Evolutionary conservation across 2,797 vertebrate genomes (phyloP).

Genomic region (Manis crassicaudata): DNA sequence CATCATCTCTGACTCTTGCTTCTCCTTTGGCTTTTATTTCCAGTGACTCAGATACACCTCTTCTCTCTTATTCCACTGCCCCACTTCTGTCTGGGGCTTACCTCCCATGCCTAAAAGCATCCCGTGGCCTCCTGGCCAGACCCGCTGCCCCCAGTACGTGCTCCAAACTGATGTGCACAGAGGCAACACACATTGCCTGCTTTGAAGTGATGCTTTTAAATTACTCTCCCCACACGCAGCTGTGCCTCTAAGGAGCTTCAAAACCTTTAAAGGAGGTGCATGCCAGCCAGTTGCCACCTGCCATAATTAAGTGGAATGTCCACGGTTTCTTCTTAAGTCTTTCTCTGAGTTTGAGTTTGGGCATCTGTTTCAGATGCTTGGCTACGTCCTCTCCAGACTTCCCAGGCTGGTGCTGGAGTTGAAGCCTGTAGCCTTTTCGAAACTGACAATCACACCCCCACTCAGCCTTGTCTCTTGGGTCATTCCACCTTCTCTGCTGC

Average conservation of each 20-base stretch:
- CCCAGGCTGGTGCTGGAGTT: neutral
- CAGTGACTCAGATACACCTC: rapidly evolving
- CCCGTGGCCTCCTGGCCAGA: neutral
- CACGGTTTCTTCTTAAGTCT: neutral
- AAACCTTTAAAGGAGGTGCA: neutral
- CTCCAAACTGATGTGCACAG: neutral
- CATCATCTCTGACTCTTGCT: neutral
- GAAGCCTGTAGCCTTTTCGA: neutral
- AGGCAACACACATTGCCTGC: neutral
- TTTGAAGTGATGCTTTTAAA: neutral
- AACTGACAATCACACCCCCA: neutral
- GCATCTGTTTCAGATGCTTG: neutral
- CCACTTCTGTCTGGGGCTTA: neutral
- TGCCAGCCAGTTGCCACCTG: neutral
- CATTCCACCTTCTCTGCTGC: neutral
- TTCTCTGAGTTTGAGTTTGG: neutral
- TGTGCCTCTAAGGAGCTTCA: neutral
- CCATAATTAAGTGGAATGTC: neutral
- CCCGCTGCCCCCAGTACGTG: too few relatives aligned
- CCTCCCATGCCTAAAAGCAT: neutral
- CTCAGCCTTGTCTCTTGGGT: neutral
- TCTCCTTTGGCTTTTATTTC: neutral
- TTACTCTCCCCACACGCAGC: neutral
- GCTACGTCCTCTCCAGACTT: neutral
- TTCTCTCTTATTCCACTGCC: neutral